These are phyloP conservation scores for Meriones unguiculatus DNA, from an alignment of 2,113 vertebrate species.

Conservation along the genomic window DNA sequence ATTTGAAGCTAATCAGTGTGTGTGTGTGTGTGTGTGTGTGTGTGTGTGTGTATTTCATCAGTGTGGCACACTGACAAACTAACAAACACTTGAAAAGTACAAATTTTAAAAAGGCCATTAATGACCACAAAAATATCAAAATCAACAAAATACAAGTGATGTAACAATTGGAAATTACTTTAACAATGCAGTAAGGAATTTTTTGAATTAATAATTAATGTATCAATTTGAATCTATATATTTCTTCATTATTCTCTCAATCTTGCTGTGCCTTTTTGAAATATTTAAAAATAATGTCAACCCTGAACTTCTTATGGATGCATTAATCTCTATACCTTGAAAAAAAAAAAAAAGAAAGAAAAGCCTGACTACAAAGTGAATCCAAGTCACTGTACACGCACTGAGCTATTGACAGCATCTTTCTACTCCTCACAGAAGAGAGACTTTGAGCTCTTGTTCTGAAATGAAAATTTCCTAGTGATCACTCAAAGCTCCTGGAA, in stretches of 20 bases:
- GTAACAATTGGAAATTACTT: neutral
- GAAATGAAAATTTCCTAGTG: slow-evolving; percentile 25
- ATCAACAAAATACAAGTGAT: neutral
- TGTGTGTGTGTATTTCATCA: neutral
- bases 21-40: neutral
- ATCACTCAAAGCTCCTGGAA: slow-evolving; percentile 54
- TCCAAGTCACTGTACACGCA: neutral
- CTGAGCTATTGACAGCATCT: neutral
- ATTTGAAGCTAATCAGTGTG: neutral
- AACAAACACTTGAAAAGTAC: neutral
- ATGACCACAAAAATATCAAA: slow-evolving; percentile 14
- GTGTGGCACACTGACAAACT: neutral
- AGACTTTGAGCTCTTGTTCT: slow-evolving; percentile 56
- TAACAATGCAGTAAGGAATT: neutral
- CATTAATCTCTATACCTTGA: slow-evolving; percentile 22
- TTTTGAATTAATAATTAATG: slow-evolving; percentile 25
- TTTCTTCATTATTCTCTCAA: neutral
- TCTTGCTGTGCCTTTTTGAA: neutral
- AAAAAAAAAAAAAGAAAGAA: neutral
- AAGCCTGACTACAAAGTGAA: neutral
- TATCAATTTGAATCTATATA: neutral
- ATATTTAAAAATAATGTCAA: slow-evolving; percentile 9
- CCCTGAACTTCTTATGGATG: neutral
- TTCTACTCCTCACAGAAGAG: slow-evolving; percentile 40
- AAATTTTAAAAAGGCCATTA: neutral